phyloP scores from a whole-genome alignment of 1,140 invertebrate species.

The Drosophila orena region DNA sequence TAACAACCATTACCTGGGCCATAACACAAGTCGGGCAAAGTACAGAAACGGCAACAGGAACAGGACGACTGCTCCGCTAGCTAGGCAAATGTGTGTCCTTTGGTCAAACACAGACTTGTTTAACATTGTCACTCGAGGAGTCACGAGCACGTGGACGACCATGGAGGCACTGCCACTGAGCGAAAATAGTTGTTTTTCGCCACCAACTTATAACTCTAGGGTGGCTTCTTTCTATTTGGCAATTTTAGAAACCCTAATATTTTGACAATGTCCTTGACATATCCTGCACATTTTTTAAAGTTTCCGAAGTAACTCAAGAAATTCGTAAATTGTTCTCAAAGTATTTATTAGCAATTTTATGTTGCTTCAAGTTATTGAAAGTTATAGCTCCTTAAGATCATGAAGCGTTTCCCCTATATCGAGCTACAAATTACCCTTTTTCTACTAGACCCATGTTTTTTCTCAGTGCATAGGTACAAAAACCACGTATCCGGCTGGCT shows the following conservation, averaged over 20 bases:
- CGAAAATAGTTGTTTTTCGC: neutral
- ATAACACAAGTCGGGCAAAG: conserved; percentile 31
- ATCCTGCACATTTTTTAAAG: no score
- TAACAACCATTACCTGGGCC: conserved; percentile 56
- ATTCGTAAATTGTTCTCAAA: no score
- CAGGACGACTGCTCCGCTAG: conserved; percentile 21
- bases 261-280: no score
- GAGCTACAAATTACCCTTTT: neutral
- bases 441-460: neutral
- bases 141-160: conserved; percentile 27
- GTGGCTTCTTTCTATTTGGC: no score
- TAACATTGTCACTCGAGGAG: conserved; percentile 59
- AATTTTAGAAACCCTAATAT: no score
- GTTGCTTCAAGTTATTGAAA: no score
- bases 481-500: conserved; percentile 47
- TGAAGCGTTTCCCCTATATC: neutral
- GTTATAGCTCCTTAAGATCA: no score
- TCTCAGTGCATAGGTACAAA: conserved; percentile 5
- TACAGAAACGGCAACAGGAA: conserved; percentile 4
- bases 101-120: conserved; percentile 56
- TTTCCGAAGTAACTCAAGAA: no score
- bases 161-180: conserved; percentile 16
- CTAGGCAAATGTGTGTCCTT: conserved; percentile 46
- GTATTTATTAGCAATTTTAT: no score
- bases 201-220: neutral